These are phyloP conservation scores for Glomeris maerens DNA, from an alignment of 1,140 invertebrate genomes.

Conservation along the genomic window DNA sequence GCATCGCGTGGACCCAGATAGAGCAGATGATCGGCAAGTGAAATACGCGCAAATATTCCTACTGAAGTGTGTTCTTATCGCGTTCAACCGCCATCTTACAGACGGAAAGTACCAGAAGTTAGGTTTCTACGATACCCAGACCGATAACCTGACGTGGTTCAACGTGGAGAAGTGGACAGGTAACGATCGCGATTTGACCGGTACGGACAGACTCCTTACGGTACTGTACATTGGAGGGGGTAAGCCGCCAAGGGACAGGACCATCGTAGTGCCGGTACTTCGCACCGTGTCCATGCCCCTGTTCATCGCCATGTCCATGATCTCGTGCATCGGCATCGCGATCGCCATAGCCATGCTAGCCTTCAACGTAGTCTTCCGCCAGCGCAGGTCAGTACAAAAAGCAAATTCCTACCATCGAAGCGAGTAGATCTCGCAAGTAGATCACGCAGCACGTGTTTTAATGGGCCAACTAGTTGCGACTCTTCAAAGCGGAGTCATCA, in stretches of 20 bases:
- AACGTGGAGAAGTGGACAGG: constrained; percentile 79
- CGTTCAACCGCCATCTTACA: constrained; percentile 21
- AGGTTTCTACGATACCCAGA: constrained; percentile 92
- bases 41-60: not conserved
- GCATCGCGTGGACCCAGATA: constrained; percentile 96
- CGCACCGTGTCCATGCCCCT: constrained; percentile 72
- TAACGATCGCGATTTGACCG: no score
- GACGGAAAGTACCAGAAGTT: constrained; percentile 87
- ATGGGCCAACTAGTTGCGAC: no score
- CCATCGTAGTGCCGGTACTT: constrained; percentile 66
- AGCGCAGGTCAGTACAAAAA: constrained; percentile 57
- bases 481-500: no score
- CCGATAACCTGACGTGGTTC: constrained; percentile 87
- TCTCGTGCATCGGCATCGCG: constrained; percentile 70
- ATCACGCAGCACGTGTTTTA: no score
- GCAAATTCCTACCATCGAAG: no score
- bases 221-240: constrained; percentile 41
- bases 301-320: constrained; percentile 77
- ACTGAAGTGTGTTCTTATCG: not conserved
- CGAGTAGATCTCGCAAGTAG: no score
- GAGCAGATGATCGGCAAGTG: constrained; percentile 66
- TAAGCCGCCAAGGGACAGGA: constrained; percentile 79
- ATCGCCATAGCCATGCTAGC: constrained; percentile 66
- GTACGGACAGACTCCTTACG: no score
- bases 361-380: constrained; percentile 78